Base-by-base conservation (phyloP, 2,797 vertebrate species). In the Lacerta bilineata region DNA sequence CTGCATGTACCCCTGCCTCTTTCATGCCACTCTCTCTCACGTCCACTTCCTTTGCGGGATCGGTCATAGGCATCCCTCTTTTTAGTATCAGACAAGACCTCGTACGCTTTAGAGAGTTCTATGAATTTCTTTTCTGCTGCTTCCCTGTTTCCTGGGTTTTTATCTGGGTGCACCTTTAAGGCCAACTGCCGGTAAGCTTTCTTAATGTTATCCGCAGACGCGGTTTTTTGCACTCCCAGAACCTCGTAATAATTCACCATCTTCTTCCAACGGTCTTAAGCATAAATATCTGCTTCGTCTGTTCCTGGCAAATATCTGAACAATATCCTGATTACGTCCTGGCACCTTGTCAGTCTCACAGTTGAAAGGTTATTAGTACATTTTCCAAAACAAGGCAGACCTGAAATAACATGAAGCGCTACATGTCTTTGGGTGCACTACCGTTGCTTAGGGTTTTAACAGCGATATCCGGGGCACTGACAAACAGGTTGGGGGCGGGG, bases 141-240 rank as follows among this genome's bases (percentile, higher is more conserved):
- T 88, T 98, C 96, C 1, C 96, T 97, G 81, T 98, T 97, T 90
- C 97, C 97, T 1, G 97, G 97, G 93, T 97, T 98, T 95, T 98
- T 98, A 93, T 98, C 98, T 20, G 98, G 98, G 90, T 96, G 96
- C 29, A 97, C 97, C 90, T 97, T 97, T 88, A 98, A 89, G 0
- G 97, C 96, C 71, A 98, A 95, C 90, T 98, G 97, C 93, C 96
- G 96, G 91, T 92, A 92, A 36, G 88, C 93, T 87, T 90, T 95
- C 92, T 95, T 93, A 89, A 92, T 90, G 20, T 86, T 74, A 71
- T 80, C 89, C 36, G 72, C 71, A 84, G 94, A 94, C 0, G 91
- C 83, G 82, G 27, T 50, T 29, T 76, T 93, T 93, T 94, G 89
- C 27, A 94, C 81, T 39, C 82, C 81, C 10, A 93, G 76, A 76